phyloP scores from a whole-genome alignment of 2,888 invertebrate genomes.

The Diarsia brunnea region DNA sequence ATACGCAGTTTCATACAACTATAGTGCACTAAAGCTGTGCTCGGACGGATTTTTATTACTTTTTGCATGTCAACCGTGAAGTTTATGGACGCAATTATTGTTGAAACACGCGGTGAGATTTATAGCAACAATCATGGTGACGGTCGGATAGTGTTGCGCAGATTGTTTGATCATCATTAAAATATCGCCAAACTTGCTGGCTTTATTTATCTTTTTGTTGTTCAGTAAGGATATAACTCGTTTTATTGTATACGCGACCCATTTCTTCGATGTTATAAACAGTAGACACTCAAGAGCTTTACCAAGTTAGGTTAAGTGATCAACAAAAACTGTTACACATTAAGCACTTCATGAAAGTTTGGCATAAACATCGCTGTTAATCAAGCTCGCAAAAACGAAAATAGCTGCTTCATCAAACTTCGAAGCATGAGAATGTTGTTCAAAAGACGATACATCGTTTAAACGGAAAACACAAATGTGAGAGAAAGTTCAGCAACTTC shows the following conservation, averaged over 20 bases:
- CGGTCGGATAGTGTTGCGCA: slow-evolving; percentile 58
- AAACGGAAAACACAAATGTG: slow-evolving; percentile 66
- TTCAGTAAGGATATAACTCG: slow-evolving; percentile 9
- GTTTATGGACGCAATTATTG: slow-evolving; percentile 85
- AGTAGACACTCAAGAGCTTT: not conserved
- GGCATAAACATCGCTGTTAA: slow-evolving; percentile 41
- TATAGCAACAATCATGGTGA: slow-evolving; percentile 73
- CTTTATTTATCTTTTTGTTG: slow-evolving; percentile 49
- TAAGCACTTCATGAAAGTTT: slow-evolving; percentile 28
- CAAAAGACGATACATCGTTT: slow-evolving; percentile 63
- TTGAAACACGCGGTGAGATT: slow-evolving; percentile 77
- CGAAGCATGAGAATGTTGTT: slow-evolving; percentile 50
- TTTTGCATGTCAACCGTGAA: slow-evolving; percentile 83
- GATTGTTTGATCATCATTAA: slow-evolving; percentile 67
- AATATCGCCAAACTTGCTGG: slow-evolving; percentile 52
- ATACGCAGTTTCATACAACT: slow-evolving; percentile 70
- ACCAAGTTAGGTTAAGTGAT: slow-evolving; percentile 7
- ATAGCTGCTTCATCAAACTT: slow-evolving; percentile 52
- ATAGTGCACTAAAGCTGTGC: slow-evolving; percentile 70
- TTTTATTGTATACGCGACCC: slow-evolving; percentile 27
- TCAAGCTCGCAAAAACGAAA: slow-evolving; percentile 33
- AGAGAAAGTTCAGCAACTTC: slow-evolving; percentile 74
- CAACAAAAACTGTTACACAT: slow-evolving; percentile 22
- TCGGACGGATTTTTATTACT: slow-evolving; percentile 81
- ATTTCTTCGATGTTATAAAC: slow-evolving; percentile 27